Percentiles rank a stretch among this genome's conserved stretches.
Evolutionary conservation across 2,888 invertebrate genomes (phyloP).

Genomic region (Tinea pellionella): DNA sequence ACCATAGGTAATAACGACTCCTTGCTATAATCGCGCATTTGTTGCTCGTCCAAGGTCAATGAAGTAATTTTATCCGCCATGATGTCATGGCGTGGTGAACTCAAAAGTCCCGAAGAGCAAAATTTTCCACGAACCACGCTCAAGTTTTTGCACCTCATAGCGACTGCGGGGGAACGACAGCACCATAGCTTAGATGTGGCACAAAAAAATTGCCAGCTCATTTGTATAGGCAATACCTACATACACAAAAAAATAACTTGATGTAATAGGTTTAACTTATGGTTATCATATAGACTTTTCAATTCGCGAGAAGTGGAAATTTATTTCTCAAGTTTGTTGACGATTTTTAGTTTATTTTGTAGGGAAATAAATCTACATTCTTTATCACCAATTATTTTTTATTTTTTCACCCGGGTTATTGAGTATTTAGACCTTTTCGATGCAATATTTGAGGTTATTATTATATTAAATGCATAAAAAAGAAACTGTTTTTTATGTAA

Average conservation of each 20-base stretch:
- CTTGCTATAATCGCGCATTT: neutral
- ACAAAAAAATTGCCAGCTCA: slow-evolving; percentile 6
- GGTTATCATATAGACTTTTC: neutral
- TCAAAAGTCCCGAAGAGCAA: slow-evolving; percentile 24
- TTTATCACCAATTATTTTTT: too few relatives aligned
- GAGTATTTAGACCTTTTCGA: too few relatives aligned
- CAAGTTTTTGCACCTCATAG: slow-evolving; percentile 40
- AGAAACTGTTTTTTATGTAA: too few relatives aligned
- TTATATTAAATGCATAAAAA: too few relatives aligned
- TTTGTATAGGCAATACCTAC: neutral
- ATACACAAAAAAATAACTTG: slow-evolving; percentile 6
- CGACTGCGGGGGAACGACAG: neutral
- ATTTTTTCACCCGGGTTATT: too few relatives aligned
- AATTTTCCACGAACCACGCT: slow-evolving; percentile 49
- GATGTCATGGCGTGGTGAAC: slow-evolving; percentile 47
- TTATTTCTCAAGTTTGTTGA: too few relatives aligned
- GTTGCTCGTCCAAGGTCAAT: slow-evolving; percentile 38
- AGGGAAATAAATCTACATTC: too few relatives aligned
- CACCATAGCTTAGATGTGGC: slow-evolving; percentile 12
- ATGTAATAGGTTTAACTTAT: neutral
- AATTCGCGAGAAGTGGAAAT: too few relatives aligned
- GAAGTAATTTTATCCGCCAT: slow-evolving; percentile 60
- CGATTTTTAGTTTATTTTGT: too few relatives aligned
- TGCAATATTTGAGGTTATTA: too few relatives aligned
- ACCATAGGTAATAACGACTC: neutral